Conservation (phyloP, 2,797 vertebrate species). For the Acanthiza pusilla region DNA sequence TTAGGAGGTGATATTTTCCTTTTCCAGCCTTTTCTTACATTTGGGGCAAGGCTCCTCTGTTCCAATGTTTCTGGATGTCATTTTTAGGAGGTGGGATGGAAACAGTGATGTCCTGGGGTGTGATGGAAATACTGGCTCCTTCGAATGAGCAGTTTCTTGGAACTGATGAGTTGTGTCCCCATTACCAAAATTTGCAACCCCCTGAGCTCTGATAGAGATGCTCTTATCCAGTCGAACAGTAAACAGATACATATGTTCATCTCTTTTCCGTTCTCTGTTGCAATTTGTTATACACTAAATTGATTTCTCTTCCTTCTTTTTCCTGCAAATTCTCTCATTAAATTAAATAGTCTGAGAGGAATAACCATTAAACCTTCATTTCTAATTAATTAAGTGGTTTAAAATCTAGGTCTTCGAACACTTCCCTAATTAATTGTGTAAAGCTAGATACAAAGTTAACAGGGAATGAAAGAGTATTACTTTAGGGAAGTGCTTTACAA, state of each 20-base stretch:
- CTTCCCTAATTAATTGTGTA: slow-evolving; percentile 72
- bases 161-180: neutral
- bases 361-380: slow-evolving; percentile 71
- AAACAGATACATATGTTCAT: slow-evolving; percentile 23
- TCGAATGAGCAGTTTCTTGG: neutral
- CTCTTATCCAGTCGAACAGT: neutral
- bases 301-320: slow-evolving; percentile 67
- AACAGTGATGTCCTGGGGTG: neutral
- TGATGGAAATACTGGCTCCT: neutral
- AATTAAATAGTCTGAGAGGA: slow-evolving; percentile 73
- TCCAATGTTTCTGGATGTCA: neutral
- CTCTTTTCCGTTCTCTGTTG: slow-evolving; percentile 5
- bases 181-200: neutral
- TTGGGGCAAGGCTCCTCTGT: neutral
- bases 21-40: too few species aligned
- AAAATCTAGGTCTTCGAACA: slow-evolving; percentile 71
- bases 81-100: neutral
- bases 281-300: slow-evolving; percentile 66
- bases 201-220: neutral
- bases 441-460: slow-evolving; percentile 72
- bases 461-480: slow-evolving; percentile 50
- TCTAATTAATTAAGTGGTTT: slow-evolving; percentile 75
- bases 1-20: neutral
- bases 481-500: slow-evolving; percentile 23
- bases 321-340: slow-evolving; percentile 67